Evolutionary conservation across 2,797 vertebrate species (phyloP), one percentile per base, ranked within the genome.

Genomic region (Triplophysa bombifrons): DNA sequence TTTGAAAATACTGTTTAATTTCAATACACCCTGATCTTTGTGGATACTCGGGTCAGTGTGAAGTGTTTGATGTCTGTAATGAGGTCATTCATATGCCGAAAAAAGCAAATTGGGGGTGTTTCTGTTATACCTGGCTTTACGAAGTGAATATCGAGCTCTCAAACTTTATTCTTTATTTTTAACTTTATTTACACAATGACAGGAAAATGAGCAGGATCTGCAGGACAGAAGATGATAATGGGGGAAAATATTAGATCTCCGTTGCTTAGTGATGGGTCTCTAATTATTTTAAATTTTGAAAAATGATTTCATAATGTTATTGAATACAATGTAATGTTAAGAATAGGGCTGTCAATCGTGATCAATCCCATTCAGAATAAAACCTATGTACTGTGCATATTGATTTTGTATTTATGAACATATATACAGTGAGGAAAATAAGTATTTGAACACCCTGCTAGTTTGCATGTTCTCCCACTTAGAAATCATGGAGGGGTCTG

Each of bases 11-110:
- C 16, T 55, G 41, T 71, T 71, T 38, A 48, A 4, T 41, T 76
- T 72, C 44, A 53, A 72, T 66, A 70, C 79, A 66, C 27, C 44
- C 20, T 34, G 17, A 14, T 66, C n/a, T 63, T 70, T 73, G 48
- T 73, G 65, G 56, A 68, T 82, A 41, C 71, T 77, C 58, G 74
- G 80, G 61, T 63, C 65, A 34, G 46, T 77, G 69, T 70, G 80
- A 70, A 61, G 56, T 73, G 63, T 80, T 82, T 77, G 73, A 82
- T 66, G 51, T 80, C 55, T 77, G 64, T 55, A 48, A 48, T 41
- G 19, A 63, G 67, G 70, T 82, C 34, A 68, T 65, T 78, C 38
- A 12, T 81, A 7, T 61, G 56, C 50, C 16, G 41, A 63, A 74
- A 50, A 50, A 50, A 27, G 2, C 50, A 6, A 50, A 34, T 63